These are phyloP conservation scores for Sarcophaga peregrina DNA, from an alignment of 1,140 invertebrate species.

Conservation along the genomic window DNA sequence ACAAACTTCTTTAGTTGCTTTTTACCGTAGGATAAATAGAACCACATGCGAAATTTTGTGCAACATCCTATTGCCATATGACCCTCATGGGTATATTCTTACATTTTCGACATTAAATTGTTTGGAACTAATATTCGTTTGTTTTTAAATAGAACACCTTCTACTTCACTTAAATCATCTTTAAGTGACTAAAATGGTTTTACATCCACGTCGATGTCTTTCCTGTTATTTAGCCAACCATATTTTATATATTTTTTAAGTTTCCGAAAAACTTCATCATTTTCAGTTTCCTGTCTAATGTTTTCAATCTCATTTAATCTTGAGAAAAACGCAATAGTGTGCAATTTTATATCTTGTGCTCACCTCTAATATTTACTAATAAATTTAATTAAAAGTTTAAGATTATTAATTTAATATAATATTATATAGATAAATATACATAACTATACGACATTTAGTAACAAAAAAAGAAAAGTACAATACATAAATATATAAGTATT, in stretches of 20 bases:
- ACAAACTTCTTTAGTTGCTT: slow-evolving; percentile 52
- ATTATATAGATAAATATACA: no score
- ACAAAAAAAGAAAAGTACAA: no score
- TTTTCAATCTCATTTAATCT: not conserved
- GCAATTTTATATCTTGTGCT: no score
- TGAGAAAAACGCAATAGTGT: no score
- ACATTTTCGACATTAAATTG: not conserved
- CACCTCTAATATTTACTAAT: no score
- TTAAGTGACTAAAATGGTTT: slow-evolving; percentile 17
- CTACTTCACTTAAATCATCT: slow-evolving; percentile 16
- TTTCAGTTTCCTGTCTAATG: slow-evolving; percentile 1
- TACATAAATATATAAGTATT: no score
- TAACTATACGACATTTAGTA: no score
- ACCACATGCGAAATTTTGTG: no score
- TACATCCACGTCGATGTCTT: not conserved
- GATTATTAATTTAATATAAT: no score
- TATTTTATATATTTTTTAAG: not conserved
- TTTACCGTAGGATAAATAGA: slow-evolving; percentile 66
- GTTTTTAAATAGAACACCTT: slow-evolving; percentile 8
- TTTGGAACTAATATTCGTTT: not conserved
- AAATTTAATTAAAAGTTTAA: no score
- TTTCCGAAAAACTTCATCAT: slow-evolving; percentile 10
- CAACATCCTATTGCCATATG: no score
- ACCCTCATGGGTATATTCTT: not conserved
- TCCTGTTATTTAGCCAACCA: slow-evolving; percentile 6